Evolutionary conservation across 1,140 invertebrate genomes (phyloP).

Genomic region (Eupristina koningsbergeri): DNA sequence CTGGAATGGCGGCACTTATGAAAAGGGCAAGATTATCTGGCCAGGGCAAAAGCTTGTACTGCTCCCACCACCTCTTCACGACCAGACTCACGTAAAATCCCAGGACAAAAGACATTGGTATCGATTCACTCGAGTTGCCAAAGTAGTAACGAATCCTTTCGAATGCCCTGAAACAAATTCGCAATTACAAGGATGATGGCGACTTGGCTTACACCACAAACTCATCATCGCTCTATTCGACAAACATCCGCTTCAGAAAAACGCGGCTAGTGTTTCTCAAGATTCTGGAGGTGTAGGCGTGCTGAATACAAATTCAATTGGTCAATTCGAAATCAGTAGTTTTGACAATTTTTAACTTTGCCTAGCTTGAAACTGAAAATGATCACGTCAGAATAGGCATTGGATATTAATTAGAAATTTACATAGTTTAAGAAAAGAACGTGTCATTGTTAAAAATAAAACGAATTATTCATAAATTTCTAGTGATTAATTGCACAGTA

Average conservation of each 20-base stretch:
- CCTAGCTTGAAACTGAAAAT: not conserved
- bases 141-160: conserved; percentile 87
- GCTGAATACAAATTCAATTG: not conserved
- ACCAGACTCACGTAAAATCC: conserved; percentile 95
- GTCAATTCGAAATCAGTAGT: not conserved
- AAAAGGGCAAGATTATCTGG: conserved; percentile 91
- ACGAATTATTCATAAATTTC: no score
- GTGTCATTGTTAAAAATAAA: no score
- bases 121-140: conserved; percentile 85
- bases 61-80: conserved; percentile 94
- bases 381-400: no score
- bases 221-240: not conserved
- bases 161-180: conserved; percentile 78
- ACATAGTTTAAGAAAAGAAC: no score
- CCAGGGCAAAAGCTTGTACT: conserved; percentile 91
- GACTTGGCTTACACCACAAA: not conserved
- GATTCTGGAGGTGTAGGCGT: not conserved
- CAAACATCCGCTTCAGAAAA: not conserved
- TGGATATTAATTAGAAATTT: no score
- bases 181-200: not conserved
- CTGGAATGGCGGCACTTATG: conserved; percentile 91
- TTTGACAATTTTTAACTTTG: not conserved
- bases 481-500: no score
- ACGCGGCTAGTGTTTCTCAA: not conserved
- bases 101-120: conserved; percentile 94